Evolutionary conservation across 2,797 vertebrate genomes (phyloP), one percentile per base, ranked within the genome.

Genomic region (Rhincodon typus): DNA sequence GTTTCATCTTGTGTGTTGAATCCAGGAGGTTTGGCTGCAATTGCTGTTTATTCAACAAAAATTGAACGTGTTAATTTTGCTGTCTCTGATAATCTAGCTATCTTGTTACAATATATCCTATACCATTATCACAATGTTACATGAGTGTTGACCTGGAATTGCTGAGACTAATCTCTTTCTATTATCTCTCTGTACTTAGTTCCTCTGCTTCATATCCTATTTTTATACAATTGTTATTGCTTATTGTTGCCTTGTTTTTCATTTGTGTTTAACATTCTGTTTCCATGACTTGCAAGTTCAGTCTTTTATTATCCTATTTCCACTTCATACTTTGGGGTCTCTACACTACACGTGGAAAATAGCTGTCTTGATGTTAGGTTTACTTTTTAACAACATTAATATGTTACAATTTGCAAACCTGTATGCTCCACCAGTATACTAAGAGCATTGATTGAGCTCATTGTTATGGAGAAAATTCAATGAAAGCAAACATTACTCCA

Each of bases 1-100:
- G 62, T 93, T 93, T 27, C 90, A 93, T 93, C 21, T 69, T 93
- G 90, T 42, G 66, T 10, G 88, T n/a, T 66, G 88, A 91, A 66
- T 93, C 62, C 90, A 93, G 46, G 88, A 42, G 21, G 90, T 69
- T 69, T 69, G 62, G 38, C 90, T 93, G n/a, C 62, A 93, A 62
- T 38, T 93, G 67, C n/a, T 93, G 62, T 93, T 38, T 42, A 38
- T 67, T n/a, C 23, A 93, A 69, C 62, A 69, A 12, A n/a, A 21
- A 93, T 42, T 93, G 62, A 69, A 38, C 7, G 62, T 25, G 21
- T 69, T n/a, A 93, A 62, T 93, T 93, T 69, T 42, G n/a, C 8
- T 93, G 66, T 38, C n/a, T 93, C n/a, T 69, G 38, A 7, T 46
- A 69, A 42, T 25, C 66, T 69, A 69, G 66, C 21, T 69, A 42